Conservation (phyloP, 1,140 invertebrate genomes). For the Brachionus plicatilis region DNA sequence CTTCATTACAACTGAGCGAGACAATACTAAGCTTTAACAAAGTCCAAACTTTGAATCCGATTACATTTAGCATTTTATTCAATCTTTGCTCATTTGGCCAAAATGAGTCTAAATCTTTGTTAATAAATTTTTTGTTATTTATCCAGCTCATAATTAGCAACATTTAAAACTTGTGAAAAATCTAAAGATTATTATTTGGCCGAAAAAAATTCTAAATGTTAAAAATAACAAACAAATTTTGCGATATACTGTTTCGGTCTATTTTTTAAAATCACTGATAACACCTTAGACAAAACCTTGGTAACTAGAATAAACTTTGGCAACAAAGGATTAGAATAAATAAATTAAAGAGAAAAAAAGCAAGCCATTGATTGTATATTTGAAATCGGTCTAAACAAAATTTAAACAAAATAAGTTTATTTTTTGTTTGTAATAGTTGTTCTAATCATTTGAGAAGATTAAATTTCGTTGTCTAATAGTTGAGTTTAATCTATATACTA, state of each 20-base stretch:
- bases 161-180: slow-evolving; percentile 6
- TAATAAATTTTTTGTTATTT: slow-evolving; percentile 15
- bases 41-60: background rate
- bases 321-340: background rate
- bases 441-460: slow-evolving; percentile 1
- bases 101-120: background rate
- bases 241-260: background rate
- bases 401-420: background rate
- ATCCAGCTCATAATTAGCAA: background rate
- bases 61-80: slow-evolving; percentile 1
- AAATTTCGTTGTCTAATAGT: slow-evolving; percentile 10
- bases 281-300: background rate
- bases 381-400: background rate
- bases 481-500: background rate
- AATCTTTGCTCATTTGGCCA: background rate
- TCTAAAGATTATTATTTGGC: background rate
- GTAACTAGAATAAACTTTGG: background rate
- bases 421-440: slow-evolving; percentile 12
- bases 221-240: background rate
- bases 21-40: background rate
- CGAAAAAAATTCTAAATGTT: background rate
- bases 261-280: background rate
- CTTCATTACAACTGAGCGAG: background rate
- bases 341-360: background rate
- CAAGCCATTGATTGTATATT: background rate